phyloP scores from a whole-genome alignment of 2,113 vertebrate species.

The Antechinus stuartii region DNA sequence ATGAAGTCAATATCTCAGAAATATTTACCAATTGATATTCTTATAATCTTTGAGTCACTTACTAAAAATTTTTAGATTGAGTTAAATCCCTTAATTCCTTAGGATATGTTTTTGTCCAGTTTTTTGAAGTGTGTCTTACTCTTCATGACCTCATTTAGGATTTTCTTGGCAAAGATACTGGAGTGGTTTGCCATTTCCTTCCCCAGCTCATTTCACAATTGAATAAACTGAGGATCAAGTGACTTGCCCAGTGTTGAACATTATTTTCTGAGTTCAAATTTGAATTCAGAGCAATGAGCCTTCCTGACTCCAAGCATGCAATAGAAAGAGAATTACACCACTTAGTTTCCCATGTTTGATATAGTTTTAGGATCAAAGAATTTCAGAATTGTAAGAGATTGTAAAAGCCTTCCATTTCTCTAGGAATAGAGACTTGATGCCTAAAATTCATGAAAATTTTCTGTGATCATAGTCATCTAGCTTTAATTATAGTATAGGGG shows the following conservation, averaged over 20 bases:
- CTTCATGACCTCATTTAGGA: neutral
- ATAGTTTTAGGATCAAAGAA: neutral
- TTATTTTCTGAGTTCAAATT: neutral
- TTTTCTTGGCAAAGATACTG: neutral
- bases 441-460: neutral
- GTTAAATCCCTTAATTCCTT: neutral
- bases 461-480: neutral
- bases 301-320: neutral
- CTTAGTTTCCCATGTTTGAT: neutral
- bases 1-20: neutral
- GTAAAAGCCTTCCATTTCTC: neutral
- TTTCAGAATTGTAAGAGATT: neutral
- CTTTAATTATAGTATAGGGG: neutral
- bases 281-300: neutral
- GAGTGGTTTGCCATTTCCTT: neutral
- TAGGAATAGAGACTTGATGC: neutral
- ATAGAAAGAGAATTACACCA: neutral
- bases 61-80: neutral
- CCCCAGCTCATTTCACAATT: neutral
- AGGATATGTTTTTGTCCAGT: neutral
- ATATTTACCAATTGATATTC: neutral
- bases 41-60: neutral
- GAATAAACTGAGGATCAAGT: neutral
- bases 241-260: neutral
- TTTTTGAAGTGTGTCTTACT: neutral